Evolutionary conservation across 2,113 vertebrate genomes (phyloP), one percentile per base, ranked within the genome.

Genomic region (Macrotus californicus): DNA sequence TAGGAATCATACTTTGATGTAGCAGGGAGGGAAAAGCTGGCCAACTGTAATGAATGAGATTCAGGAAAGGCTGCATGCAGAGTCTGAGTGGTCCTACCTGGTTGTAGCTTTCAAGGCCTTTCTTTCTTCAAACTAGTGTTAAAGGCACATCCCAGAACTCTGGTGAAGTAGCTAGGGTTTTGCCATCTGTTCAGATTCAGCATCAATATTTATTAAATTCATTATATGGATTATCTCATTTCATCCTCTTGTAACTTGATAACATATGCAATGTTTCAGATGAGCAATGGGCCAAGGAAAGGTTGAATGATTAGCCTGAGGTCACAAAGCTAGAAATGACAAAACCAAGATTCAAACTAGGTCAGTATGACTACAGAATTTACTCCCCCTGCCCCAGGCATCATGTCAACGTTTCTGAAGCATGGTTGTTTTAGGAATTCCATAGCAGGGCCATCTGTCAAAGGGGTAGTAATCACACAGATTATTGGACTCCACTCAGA

Each of bases 151-250:
- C 39, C 7, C 29, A 81, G 31, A 94, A 77, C 18, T 31, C n/a
- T 56, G 21, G 14, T 94, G 36, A 39, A 87, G 9, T 73, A n/a
- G 8, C 54, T 66, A 10, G 18, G 14, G 4, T 43, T 87, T 81
- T 75, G 22, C 31, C 61, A 83, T 70, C 52, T 93, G 22, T 72
- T 93, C 69, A 82, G 22, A 31, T 7, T 94, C 87, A 92, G 7
- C 77, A 73, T 75, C 54, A 66, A 59, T 80, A 73, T 89, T 96
- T 84, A 94, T 87, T 79, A 90, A 93, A 83, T 77, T 90, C 7
- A 86, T 77, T 56, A 22, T 31, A 48, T 70, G 67, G 36, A 52
- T 81, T 54, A 43, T 66, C 31, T 89, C 46, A 77, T 50, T 46
- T 84, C 64, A 77, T 79, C 64, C 59, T 94, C 21, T 61, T 41